phyloP scores from a whole-genome alignment of 2,888 invertebrate species.

The Diogma glabrata region DNA sequence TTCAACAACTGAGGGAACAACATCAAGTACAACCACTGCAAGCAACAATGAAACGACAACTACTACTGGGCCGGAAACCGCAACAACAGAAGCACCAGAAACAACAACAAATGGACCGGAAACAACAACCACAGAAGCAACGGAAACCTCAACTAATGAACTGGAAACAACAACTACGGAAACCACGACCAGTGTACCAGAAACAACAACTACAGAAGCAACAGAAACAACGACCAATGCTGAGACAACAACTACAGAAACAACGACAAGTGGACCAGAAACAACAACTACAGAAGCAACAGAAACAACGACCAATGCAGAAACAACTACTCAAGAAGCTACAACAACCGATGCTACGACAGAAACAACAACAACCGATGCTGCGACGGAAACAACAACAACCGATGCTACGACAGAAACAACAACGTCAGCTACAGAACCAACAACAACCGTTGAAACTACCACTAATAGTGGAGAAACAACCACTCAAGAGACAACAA shows the following conservation, averaged over 20 bases:
- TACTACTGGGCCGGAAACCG: background rate
- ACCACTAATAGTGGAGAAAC: background rate
- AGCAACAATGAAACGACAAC: conserved; percentile 16
- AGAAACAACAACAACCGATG: conserved; percentile 22
- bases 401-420: conserved; percentile 24
- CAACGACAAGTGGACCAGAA: conserved; percentile 13
- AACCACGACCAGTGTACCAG: conserved; percentile 9
- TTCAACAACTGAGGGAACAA: conserved; percentile 12
- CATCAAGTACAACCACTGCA: background rate
- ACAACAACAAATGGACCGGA: conserved; percentile 11
- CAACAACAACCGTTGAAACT: conserved; percentile 21
- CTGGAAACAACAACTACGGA: background rate
- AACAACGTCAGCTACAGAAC: conserved; percentile 25
- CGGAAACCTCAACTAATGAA: conserved; percentile 17
- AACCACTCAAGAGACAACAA: background rate
- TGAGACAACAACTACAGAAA: conserved; percentile 7
- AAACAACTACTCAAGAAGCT: conserved; percentile 21
- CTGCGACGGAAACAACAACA: conserved; percentile 27
- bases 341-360: conserved; percentile 17
- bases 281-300: conserved; percentile 19
- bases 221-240: conserved; percentile 11
- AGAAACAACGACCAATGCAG: conserved; percentile 18
- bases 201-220: conserved; percentile 11
- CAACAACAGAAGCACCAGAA: conserved; percentile 10
- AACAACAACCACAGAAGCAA: conserved; percentile 22